phyloP scores from a whole-genome alignment of 2,888 invertebrate species.

The Caenorhabditis sp. region DNA sequence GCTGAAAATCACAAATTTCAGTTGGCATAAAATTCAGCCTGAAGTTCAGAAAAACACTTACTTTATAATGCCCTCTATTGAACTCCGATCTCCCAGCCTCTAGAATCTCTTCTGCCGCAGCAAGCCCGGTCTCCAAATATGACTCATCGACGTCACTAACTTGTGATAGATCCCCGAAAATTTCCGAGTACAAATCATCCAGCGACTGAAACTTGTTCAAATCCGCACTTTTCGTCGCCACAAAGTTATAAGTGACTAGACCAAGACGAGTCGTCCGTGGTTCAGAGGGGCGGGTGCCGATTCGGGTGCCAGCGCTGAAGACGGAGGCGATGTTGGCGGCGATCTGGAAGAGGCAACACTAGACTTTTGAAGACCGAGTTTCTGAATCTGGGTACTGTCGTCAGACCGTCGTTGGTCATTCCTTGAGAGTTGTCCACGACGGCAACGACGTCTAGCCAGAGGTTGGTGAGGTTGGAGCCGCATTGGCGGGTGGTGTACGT shows the following conservation, averaged over 20 bases:
- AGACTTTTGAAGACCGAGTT: too few relatives aligned
- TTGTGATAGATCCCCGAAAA: neutral
- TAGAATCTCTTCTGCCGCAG: constrained; percentile 12
- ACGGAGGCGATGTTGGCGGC: neutral
- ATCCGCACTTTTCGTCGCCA: neutral
- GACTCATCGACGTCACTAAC: neutral
- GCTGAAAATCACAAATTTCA: too few relatives aligned
- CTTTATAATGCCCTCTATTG: constrained; percentile 11
- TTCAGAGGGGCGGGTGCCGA: constrained; percentile 1
- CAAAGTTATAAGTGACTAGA: constrained; percentile 38
- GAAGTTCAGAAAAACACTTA: too few relatives aligned
- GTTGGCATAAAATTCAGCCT: too few relatives aligned
- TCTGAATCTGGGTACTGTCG: too few relatives aligned
- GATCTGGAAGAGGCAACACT: constrained; percentile 2
- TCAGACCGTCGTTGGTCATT: neutral
- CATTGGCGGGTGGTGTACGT: constrained; percentile 1
- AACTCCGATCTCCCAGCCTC: neutral
- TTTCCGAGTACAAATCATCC: neutral
- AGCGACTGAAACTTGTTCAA: constrained; percentile 15
- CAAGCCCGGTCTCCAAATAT: constrained; percentile 1
- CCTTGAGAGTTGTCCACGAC: constrained; percentile 18
- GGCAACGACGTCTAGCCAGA: constrained; percentile 13
- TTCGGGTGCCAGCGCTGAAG: neutral
- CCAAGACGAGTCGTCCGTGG: constrained; percentile 39
- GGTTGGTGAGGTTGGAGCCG: neutral